Conservation (phyloP, 2,797 vertebrate genomes). For the Galaxias olidus region DNA sequence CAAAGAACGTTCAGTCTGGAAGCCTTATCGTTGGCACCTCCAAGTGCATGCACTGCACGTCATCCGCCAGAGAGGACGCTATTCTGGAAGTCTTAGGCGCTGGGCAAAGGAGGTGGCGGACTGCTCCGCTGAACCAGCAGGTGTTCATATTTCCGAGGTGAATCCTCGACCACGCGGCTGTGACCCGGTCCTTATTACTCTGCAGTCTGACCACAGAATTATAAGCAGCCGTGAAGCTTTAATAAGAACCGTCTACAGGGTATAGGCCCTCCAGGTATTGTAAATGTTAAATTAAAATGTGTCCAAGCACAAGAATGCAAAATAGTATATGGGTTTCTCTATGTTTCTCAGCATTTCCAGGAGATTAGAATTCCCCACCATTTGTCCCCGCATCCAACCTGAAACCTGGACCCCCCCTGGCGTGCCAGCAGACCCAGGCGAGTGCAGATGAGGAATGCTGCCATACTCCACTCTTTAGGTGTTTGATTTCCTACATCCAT, state of each 20-base stretch:
- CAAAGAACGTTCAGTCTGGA: too few species aligned
- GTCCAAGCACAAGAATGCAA: slow-evolving; percentile 14
- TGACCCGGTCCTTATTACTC: slow-evolving; percentile 16
- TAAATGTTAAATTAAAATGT: slow-evolving; percentile 27
- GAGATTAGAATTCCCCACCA: slow-evolving; percentile 11
- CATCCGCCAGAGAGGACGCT: too few species aligned
- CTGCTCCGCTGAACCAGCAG: not conserved
- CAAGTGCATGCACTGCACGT: too few species aligned
- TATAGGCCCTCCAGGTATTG: slow-evolving; percentile 27
- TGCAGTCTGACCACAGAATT: slow-evolving; percentile 17
- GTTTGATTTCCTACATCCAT: slow-evolving; percentile 43
- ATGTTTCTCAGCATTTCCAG: slow-evolving; percentile 11
- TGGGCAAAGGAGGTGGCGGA: not conserved
- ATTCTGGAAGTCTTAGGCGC: too few species aligned
- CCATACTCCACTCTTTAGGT: slow-evolving; percentile 21
- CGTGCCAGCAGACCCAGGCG: slow-evolving; percentile 10
- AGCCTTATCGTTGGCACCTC: too few species aligned
- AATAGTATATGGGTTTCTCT: not conserved
- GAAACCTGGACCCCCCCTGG: slow-evolving; percentile 4
- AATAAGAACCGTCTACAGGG: slow-evolving; percentile 28
- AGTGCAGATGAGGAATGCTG: slow-evolving; percentile 24
- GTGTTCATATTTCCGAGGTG: slow-evolving; percentile 1
- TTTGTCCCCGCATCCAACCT: slow-evolving; percentile 27
- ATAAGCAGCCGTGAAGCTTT: slow-evolving; percentile 19
- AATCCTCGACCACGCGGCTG: slow-evolving; percentile 1